Percentiles rank a stretch among this genome's conserved stretches.
These are phyloP conservation scores for Julus scandinavius DNA, from an alignment of 2,888 invertebrate species.

Conservation along the genomic window DNA sequence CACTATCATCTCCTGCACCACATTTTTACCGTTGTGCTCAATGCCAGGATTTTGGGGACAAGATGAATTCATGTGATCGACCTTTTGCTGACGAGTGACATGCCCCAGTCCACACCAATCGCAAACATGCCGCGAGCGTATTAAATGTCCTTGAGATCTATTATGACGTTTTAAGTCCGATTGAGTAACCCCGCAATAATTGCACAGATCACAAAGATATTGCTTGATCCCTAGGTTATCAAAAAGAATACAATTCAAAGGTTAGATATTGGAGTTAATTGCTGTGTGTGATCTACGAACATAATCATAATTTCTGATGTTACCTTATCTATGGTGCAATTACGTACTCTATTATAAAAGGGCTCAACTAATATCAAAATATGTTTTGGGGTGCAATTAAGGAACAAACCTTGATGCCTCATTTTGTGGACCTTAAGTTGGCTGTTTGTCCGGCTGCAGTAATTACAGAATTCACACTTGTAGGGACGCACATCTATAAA, in stretches of 20 bases:
- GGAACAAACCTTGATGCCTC: conserved; percentile 66
- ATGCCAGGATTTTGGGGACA: conserved; percentile 43
- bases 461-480: conserved; percentile 52
- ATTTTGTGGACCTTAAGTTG: conserved; percentile 68
- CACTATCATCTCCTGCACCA: not conserved
- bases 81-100: conserved; percentile 50
- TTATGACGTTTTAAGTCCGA: conserved; percentile 68
- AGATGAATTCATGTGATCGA: conserved; percentile 31
- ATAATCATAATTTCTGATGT: too few species aligned
- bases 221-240: conserved; percentile 66
- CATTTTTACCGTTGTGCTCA: not conserved
- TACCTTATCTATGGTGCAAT: too few species aligned
- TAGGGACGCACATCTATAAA: conserved; percentile 48
- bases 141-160: conserved; percentile 67
- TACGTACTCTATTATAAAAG: too few species aligned
- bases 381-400: not conserved
- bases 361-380: too few species aligned
- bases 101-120: conserved; percentile 47
- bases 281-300: too few species aligned
- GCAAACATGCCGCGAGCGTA: conserved; percentile 62
- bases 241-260: not conserved
- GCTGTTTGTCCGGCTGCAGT: conserved; percentile 66
- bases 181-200: conserved; percentile 68
- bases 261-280: too few species aligned
- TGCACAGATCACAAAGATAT: conserved; percentile 67